A percentile compares a stretch with the other conserved stretches of the same genome.
These are phyloP conservation scores for Hyaena hyaena DNA, from an alignment of 2,113 vertebrate genomes.

Conservation along the genomic window DNA sequence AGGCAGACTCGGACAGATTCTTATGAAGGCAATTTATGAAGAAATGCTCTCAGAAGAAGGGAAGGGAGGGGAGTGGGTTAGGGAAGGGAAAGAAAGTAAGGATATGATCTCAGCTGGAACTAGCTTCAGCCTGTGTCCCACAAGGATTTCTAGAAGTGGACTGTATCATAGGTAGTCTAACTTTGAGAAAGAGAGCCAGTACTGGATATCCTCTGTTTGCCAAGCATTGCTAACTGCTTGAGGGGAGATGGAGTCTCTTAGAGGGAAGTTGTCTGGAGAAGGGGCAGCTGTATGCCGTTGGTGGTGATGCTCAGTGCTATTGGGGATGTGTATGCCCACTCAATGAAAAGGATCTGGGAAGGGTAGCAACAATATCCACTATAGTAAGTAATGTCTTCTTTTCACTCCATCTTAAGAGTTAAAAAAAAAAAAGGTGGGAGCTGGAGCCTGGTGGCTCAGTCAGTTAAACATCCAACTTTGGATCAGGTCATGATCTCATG, in stretches of 20 bases:
- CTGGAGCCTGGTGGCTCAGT: too few relatives aligned
- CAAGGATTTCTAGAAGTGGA: background rate
- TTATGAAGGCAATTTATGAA: background rate
- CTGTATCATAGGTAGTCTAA: background rate
- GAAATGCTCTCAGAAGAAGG: background rate
- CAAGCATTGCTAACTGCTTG: background rate
- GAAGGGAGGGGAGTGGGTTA: background rate
- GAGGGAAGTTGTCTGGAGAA: background rate
- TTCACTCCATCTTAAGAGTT: background rate
- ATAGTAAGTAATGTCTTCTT: background rate
- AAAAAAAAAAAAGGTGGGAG: background rate
- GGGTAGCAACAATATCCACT: background rate
- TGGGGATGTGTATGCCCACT: background rate
- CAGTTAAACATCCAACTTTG: too few relatives aligned
- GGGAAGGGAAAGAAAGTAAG: background rate
- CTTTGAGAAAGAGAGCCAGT: background rate
- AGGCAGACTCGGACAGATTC: background rate
- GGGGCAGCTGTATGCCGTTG: background rate
- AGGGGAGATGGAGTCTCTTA: background rate
- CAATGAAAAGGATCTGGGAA: background rate
- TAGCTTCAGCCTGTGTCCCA: background rate
- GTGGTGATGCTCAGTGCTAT: background rate
- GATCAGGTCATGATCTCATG: too few relatives aligned
- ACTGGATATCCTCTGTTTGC: background rate
- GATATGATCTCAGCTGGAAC: background rate